Evolutionary conservation across 2,797 vertebrate species (phyloP).

Genomic region (Monodelphis domestica): DNA sequence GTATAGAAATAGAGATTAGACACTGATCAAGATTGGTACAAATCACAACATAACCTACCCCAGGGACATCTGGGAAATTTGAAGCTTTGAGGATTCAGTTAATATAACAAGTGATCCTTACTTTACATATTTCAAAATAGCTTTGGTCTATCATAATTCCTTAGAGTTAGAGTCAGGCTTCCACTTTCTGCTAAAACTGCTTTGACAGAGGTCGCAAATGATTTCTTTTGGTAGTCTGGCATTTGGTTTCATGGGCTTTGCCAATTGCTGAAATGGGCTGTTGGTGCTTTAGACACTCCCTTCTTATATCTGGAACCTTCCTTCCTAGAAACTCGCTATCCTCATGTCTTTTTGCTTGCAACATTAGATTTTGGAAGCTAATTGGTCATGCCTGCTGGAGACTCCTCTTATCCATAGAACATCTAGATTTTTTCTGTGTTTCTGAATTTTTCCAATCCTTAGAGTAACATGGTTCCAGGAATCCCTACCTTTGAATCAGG

Average conservation of each 20-base stretch:
- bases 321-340: too few species aligned
- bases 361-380: too few species aligned
- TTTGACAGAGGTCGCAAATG: neutral
- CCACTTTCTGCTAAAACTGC: neutral
- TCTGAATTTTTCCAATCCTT: too few species aligned
- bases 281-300: neutral
- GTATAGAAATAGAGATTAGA: neutral
- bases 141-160: neutral
- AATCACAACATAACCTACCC: neutral
- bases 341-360: too few species aligned
- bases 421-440: too few species aligned
- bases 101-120: neutral
- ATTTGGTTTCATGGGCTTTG: neutral
- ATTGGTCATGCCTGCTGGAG: too few species aligned
- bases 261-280: neutral
- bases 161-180: neutral
- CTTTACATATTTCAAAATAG: neutral
- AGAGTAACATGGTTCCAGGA: too few species aligned
- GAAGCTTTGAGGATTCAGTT: neutral
- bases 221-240: neutral
- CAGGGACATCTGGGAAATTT: neutral
- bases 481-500: too few species aligned
- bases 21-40: neutral
- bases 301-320: too few species aligned
- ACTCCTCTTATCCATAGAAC: too few species aligned